Percentiles rank a stretch among this genome's conserved stretches.
phyloP scores from a whole-genome alignment of 1,140 invertebrate genomes.

The Lordiphosa stackelbergi region DNA sequence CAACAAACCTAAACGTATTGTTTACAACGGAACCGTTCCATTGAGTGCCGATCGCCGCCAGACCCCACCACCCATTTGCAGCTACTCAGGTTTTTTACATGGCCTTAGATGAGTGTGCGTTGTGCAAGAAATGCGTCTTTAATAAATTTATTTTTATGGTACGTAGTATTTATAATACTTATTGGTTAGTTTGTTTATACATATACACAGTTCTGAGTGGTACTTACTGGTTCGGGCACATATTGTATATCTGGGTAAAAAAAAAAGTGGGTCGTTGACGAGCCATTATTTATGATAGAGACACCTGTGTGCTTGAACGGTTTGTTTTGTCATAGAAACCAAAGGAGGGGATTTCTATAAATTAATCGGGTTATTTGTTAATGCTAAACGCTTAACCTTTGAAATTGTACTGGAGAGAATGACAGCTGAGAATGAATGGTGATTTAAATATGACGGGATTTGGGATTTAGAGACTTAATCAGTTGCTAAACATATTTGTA shows the following conservation, averaged over 20 bases:
- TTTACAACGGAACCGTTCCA: slow-evolving; percentile 40
- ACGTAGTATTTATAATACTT: slow-evolving; percentile 27
- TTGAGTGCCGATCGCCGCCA: slow-evolving; percentile 40
- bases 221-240: slow-evolving; percentile 19
- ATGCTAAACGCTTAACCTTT: not conserved
- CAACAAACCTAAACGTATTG: slow-evolving; percentile 50
- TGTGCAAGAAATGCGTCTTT: slow-evolving; percentile 68
- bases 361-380: slow-evolving; percentile 1
- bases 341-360: slow-evolving; percentile 12
- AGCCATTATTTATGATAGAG: slow-evolving; percentile 37
- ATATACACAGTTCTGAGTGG: slow-evolving; percentile 9
- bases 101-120: slow-evolving; percentile 34
- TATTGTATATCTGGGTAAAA: too few relatives aligned
- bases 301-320: slow-evolving; percentile 35
- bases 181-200: slow-evolving; percentile 18
- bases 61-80: slow-evolving; percentile 1
- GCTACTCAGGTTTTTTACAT: slow-evolving; percentile 20
- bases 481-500: too few relatives aligned
- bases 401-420: too few relatives aligned
- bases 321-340: too few relatives aligned
- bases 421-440: too few relatives aligned
- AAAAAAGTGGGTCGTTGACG: slow-evolving; percentile 40
- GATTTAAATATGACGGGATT: too few relatives aligned
- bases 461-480: too few relatives aligned
- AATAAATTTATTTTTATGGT: slow-evolving; percentile 49